phyloP scores from a whole-genome alignment of 1,140 invertebrate genomes.

The Rhizoglyphus robini region DNA sequence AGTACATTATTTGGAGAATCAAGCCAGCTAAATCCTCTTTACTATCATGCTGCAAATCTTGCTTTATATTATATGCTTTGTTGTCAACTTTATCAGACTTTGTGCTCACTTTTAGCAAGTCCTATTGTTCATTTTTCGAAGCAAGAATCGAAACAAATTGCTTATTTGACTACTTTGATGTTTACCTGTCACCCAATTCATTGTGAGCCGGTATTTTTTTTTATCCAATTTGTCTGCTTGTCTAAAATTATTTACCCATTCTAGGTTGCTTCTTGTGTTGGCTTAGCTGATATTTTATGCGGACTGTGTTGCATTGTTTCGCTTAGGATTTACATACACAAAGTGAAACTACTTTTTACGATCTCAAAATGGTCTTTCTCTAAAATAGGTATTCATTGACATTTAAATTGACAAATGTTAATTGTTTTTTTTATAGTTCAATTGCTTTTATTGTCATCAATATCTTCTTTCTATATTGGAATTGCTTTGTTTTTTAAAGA shows the following conservation, averaged over 20 bases:
- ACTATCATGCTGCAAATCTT: constrained; percentile 59
- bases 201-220: constrained; percentile 50
- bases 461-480: background rate
- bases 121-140: background rate
- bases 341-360: no score
- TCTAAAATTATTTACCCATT: no score
- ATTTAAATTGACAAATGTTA: no score
- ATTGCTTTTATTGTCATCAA: background rate
- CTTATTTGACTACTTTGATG: constrained; percentile 53
- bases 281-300: constrained; percentile 75
- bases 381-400: background rate
- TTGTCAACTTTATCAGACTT: constrained; percentile 45
- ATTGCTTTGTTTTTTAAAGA: constrained; percentile 78
- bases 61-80: constrained; percentile 46
- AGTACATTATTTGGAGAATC: constrained; percentile 45
- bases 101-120: background rate
- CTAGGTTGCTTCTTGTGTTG: constrained; percentile 81
- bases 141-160: constrained; percentile 17
- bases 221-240: no score
- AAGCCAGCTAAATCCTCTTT: constrained; percentile 43
- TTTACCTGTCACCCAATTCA: constrained; percentile 92
- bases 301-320: constrained; percentile 59
- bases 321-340: constrained; percentile 47
- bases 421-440: no score
- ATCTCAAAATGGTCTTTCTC: background rate